Conservation (phyloP, 2,797 vertebrate genomes). For the Graptemys geographica region DNA sequence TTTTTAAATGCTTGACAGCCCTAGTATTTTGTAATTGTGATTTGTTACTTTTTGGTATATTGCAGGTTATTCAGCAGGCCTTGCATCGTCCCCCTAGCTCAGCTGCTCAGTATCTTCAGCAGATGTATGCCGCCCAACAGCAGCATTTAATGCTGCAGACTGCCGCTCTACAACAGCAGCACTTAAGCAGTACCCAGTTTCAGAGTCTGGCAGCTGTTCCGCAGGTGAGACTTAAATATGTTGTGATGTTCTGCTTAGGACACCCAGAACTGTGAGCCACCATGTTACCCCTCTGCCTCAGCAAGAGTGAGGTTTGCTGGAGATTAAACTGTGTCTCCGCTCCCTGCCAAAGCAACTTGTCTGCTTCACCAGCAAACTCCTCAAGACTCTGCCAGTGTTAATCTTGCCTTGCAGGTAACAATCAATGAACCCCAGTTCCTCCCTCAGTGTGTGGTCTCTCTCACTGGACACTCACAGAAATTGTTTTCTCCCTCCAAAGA, state of each 20-base stretch:
- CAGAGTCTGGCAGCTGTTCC: slow-evolving; percentile 90
- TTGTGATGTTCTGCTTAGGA: background rate
- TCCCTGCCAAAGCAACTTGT: background rate
- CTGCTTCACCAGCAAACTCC: background rate
- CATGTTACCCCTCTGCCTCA: background rate
- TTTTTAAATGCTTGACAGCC: too few species aligned
- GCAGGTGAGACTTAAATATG: slow-evolving; percentile 84
- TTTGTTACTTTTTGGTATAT: slow-evolving; percentile 69
- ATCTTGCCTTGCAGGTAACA: background rate
- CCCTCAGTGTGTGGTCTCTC: background rate
- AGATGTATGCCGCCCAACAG: slow-evolving; percentile 96
- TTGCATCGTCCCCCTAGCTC: slow-evolving; percentile 92
- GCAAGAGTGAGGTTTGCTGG: background rate
- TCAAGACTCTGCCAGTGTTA: background rate
- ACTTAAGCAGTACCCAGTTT: slow-evolving; percentile 87
- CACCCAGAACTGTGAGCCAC: background rate
- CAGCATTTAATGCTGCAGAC: slow-evolving; percentile 95
- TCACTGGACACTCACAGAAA: background rate
- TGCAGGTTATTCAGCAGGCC: slow-evolving; percentile 93
- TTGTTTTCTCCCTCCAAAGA: background rate
- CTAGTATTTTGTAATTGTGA: slow-evolving; percentile 60
- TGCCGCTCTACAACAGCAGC: slow-evolving; percentile 93
- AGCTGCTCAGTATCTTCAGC: slow-evolving; percentile 94
- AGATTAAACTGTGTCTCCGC: background rate
- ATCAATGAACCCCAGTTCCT: background rate